Base-by-base conservation (phyloP, 2,113 vertebrate genomes). In the Nipponia nippon region DNA sequence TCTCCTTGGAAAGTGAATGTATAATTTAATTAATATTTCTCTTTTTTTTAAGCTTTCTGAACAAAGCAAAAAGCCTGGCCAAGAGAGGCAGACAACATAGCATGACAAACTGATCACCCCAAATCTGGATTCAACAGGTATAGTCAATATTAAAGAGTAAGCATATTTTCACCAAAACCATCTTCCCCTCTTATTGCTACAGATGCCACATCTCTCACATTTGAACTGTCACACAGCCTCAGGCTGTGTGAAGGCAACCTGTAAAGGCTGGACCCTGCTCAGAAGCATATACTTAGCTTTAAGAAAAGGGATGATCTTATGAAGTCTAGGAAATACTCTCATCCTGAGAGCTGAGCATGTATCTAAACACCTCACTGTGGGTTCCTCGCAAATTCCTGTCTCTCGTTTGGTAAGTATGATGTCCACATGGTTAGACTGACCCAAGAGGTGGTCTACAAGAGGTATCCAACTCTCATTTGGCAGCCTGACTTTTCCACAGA, bases 401-500 rank as follows among this genome's bases (percentile, higher is more conserved):
- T 44, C 29, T 71, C 2, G 4, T 40, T 69, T 42, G 30, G 3
- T 36, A 94, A 86, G 42, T 34, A 47, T n/a, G 40, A 66, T 13
- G 23, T 46, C 26, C 27, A 44, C 0, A 0, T 50, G 19, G 67
- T 55, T 58, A 87, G 70, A 73, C 5, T 63, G 47, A 79, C n/a
- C 8, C 47, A 90, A 62, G 47, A 59, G 26, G 10, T 46, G 23
- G 38, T 55, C 70, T 55, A 5, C 29, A 69, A 73, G 66, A 75
- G 42, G 27, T 27, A 70, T 6, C 4, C 32, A 79, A 6, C 6
- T 66, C 75, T 82, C 9, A 36, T 50, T 46, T 27, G 17, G 27
- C 70, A 85, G 47, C 14, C 50, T 62, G 46, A 66, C 42, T 59
- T 71, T 85, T 86, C 21, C 32, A 10, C n/a, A 36, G 70, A 76